Base-by-base conservation (phyloP, 2,888 invertebrate species). In the Zygogramma bicolorata region DNA sequence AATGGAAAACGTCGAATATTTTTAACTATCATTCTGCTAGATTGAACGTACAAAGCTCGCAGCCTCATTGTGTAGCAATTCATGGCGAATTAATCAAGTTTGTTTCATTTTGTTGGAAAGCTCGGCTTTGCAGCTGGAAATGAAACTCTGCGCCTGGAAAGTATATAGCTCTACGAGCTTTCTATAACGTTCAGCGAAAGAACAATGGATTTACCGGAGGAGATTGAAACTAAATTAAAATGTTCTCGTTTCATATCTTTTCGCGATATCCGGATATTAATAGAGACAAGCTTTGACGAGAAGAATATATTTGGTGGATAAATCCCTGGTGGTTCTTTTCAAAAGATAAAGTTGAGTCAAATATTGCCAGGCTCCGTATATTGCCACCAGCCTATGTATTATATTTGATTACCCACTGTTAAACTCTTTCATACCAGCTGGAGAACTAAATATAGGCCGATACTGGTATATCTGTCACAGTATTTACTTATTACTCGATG, bases 1-100 rank as follows among this genome's bases (percentile, higher is more conserved):
- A 61, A 34, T 61, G 61, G 40, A 61, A n/a, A 22, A 18, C 61
- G 40, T 38, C 61, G 22, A 38, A 40, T 61, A 18, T 40, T 61
- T 61, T 61, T 38, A 29, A 38, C 61, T 20, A 40, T 61, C 29
- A 22, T 61, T 13, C 38, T 40, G 61, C 61, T 61, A 61, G 61
- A 60, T 60, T 60, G 60, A 61, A 61, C 61, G 22, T 22, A 61
- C 42, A 61, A 40, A 61, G 38, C 34, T 34, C 27, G 61, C n/a
- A 25, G 61, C 61, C 25, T 42, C 42, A 61, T 61, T 31, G 61
- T 31, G 42, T 15, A 34, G 61, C 61, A 38, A 61, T 61, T 42
- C 25, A 61, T 61, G 29, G 25, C 38, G 38, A 53, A 53, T 53
- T 53, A 53, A 53, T 53, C 53, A 53, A 53, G 25, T 46, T 46